phyloP scores from a whole-genome alignment of 2,797 vertebrate genomes.

The Oreortyx pictus region DNA sequence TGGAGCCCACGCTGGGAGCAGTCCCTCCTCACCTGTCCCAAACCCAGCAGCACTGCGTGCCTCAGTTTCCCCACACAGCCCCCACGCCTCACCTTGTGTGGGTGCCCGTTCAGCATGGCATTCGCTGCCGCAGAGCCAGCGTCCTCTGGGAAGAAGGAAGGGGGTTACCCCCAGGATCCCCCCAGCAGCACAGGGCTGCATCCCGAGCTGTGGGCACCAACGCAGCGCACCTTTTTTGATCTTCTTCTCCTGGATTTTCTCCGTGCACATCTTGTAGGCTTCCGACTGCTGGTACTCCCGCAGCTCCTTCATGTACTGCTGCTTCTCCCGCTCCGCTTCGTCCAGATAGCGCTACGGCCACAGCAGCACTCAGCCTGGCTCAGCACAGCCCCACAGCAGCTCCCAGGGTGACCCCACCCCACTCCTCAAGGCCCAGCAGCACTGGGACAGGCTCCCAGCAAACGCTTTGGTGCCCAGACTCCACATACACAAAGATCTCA shows the following conservation, averaged over 20 bases:
- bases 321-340: constrained; percentile 94
- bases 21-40: no score
- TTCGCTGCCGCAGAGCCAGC: constrained; percentile 43
- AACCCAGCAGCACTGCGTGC: rapidly evolving
- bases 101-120: constrained; percentile 77
- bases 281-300: constrained; percentile 97
- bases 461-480: not conserved
- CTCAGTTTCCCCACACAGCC: not conserved
- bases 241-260: constrained; percentile 96
- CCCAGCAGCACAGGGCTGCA: not conserved
- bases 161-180: not conserved
- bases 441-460: not conserved
- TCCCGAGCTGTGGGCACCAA: not conserved
- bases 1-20: not conserved
- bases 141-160: constrained; percentile 72
- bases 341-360: constrained; percentile 90
- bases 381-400: no score
- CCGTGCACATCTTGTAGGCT: constrained; percentile 92
- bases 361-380: not conserved
- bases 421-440: rapidly evolving
- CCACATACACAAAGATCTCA: not conserved
- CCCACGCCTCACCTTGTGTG: constrained; percentile 71
- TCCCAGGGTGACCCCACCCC: rapidly evolving
- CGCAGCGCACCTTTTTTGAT: constrained; percentile 89
- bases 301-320: constrained; percentile 95